These are phyloP conservation scores for Eudasyphora cyanicolor DNA, from an alignment of 2,888 invertebrate species.

Conservation along the genomic window DNA sequence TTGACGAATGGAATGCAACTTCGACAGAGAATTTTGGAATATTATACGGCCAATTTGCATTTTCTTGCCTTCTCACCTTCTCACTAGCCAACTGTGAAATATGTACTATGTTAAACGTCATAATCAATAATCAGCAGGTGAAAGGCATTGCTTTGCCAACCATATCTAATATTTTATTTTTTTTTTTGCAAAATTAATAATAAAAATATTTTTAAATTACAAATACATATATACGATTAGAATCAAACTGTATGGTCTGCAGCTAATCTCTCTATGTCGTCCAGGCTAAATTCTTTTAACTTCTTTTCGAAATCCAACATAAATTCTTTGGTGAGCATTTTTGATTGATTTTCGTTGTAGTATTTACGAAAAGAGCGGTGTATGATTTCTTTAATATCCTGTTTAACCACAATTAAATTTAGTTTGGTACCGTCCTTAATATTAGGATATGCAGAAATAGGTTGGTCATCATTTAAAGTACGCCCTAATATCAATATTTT, in stretches of 20 bases:
- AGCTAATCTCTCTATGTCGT: constrained; percentile 77
- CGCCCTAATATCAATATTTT: constrained; percentile 87
- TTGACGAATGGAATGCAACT: constrained; percentile 65
- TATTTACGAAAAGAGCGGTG: constrained; percentile 80
- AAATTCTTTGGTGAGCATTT: constrained; percentile 76
- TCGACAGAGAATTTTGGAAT: constrained; percentile 55
- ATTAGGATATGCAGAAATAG: constrained; percentile 85
- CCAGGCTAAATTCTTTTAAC: constrained; percentile 76
- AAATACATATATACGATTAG: neutral
- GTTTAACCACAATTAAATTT: constrained; percentile 85
- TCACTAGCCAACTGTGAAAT: constrained; percentile 4
- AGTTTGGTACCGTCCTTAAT: constrained; percentile 89
- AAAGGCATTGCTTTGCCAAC: constrained; percentile 41
- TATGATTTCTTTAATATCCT: constrained; percentile 83
- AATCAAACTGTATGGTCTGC: constrained; percentile 67
- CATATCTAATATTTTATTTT: constrained; percentile 1
- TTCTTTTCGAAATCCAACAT: constrained; percentile 77
- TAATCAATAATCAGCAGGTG: constrained; percentile 6
- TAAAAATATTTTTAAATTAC: neutral
- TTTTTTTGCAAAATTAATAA: constrained; percentile 37
- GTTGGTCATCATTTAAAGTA: constrained; percentile 86
- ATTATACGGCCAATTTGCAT: constrained; percentile 61
- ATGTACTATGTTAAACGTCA: neutral
- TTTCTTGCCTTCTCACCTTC: constrained; percentile 45
- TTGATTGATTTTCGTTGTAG: constrained; percentile 84